Percentiles rank a stretch among this genome's conserved stretches.
phyloP scores from a whole-genome alignment of 2,797 vertebrate species.

The Sebastes itinus region DNA sequence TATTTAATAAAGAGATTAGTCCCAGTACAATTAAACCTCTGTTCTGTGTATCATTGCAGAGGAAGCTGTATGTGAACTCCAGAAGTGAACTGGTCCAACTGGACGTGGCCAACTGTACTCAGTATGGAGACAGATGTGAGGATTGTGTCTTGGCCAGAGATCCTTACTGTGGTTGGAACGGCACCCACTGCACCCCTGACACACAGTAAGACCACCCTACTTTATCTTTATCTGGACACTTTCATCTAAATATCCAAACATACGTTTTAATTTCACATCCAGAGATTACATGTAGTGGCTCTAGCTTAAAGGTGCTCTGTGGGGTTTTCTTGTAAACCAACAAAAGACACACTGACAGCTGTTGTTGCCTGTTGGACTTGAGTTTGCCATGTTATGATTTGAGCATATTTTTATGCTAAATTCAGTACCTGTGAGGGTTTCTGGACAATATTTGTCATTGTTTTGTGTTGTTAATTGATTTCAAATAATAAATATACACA shows the following conservation, averaged over 20 bases:
- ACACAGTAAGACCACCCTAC: slow-evolving; percentile 29
- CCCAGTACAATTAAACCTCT: not conserved
- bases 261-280: not conserved
- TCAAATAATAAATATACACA: no score
- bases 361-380: no score
- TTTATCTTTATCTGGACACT: not conserved
- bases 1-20: not conserved
- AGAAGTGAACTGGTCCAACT: slow-evolving; percentile 70
- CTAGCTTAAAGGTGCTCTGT: no score
- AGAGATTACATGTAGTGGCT: not conserved
- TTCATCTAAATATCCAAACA: not conserved
- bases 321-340: not conserved
- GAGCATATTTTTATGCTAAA: no score
- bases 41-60: slow-evolving; percentile 51
- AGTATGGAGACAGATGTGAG: slow-evolving; percentile 66
- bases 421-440: no score
- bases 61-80: slow-evolving; percentile 69
- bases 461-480: no score
- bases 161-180: slow-evolving; percentile 78
- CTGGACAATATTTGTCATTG: no score
- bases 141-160: slow-evolving; percentile 75
- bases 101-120: slow-evolving; percentile 63
- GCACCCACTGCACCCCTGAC: slow-evolving; percentile 3
- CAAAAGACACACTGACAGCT: not conserved
- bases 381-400: no score